Percentiles rank a stretch among this genome's conserved stretches.
phyloP scores from a whole-genome alignment of 2,888 invertebrate genomes.

The Chloroclysta siterata region DNA sequence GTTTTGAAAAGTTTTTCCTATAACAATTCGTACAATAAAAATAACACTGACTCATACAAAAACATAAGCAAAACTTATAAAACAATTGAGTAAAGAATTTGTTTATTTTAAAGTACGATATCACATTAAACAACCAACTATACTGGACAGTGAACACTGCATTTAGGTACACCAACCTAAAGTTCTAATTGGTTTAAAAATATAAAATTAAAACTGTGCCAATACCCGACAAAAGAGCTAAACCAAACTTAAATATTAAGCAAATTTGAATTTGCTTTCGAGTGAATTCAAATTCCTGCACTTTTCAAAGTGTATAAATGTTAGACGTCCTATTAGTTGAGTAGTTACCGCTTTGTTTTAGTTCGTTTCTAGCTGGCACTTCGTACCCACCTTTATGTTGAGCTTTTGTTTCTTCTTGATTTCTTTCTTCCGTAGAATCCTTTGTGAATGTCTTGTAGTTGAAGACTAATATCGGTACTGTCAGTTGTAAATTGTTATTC shows the following conservation, averaged over 20 bases:
- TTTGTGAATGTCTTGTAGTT: slow-evolving; percentile 52
- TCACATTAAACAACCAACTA: not conserved
- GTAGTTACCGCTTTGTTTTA: slow-evolving; percentile 78
- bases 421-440: slow-evolving; percentile 75
- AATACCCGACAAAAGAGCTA: slow-evolving; percentile 46
- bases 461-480: slow-evolving; percentile 25
- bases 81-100: not conserved
- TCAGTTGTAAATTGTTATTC: slow-evolving; percentile 23
- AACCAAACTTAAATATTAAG: slow-evolving; percentile 56
- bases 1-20: no score
- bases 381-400: slow-evolving; percentile 78
- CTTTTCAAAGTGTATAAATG: slow-evolving; percentile 59
- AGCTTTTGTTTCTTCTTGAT: slow-evolving; percentile 65
- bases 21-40: no score
- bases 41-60: not conserved
- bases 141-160: slow-evolving; percentile 17
- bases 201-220: not conserved
- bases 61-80: not conserved
- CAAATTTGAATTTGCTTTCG: slow-evolving; percentile 53
- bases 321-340: slow-evolving; percentile 75
- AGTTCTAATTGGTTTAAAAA: slow-evolving; percentile 3
- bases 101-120: not conserved
- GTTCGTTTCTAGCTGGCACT: slow-evolving; percentile 82
- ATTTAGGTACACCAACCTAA: slow-evolving; percentile 11
- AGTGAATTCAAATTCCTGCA: slow-evolving; percentile 53